Conservation (phyloP, 2,113 vertebrate genomes). For the Cyprinodon tularosa region DNA sequence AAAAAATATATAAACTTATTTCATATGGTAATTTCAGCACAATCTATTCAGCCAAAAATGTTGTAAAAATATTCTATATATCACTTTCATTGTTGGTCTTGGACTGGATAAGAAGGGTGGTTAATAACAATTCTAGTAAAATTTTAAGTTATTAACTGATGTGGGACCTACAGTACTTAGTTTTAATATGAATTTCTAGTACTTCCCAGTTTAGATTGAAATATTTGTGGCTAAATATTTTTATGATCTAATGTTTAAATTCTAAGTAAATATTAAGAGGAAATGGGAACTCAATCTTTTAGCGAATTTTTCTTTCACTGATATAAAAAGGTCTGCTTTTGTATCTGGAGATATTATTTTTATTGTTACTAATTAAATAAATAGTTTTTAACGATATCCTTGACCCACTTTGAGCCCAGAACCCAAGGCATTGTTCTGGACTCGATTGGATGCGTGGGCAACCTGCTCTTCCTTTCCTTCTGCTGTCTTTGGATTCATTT, state of each 20-base stretch:
- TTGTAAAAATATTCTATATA: not conserved
- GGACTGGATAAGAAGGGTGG: not conserved
- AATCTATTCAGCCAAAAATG: not conserved
- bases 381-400: constrained; percentile 33
- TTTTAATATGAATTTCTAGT: not conserved
- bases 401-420: constrained; percentile 66
- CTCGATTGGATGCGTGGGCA: constrained; percentile 60
- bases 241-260: not conserved
- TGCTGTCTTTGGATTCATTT: constrained; percentile 59
- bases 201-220: not conserved
- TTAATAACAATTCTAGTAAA: not conserved
- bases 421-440: constrained; percentile 53
- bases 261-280: not conserved
- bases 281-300: not conserved
- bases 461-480: constrained; percentile 69
- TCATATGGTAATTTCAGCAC: not conserved
- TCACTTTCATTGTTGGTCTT: not conserved
- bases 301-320: too few relatives aligned
- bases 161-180: too few relatives aligned
- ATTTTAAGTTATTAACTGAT: not conserved
- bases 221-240: not conserved
- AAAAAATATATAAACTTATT: not conserved
- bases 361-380: constrained; percentile 7
- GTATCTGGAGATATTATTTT: not conserved
- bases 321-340: not conserved